A percentile compares a stretch with the other conserved stretches of the same genome.
These are phyloP conservation scores for Alentia gelatinosa DNA, from an alignment of 2,888 invertebrate species.

Conservation along the genomic window DNA sequence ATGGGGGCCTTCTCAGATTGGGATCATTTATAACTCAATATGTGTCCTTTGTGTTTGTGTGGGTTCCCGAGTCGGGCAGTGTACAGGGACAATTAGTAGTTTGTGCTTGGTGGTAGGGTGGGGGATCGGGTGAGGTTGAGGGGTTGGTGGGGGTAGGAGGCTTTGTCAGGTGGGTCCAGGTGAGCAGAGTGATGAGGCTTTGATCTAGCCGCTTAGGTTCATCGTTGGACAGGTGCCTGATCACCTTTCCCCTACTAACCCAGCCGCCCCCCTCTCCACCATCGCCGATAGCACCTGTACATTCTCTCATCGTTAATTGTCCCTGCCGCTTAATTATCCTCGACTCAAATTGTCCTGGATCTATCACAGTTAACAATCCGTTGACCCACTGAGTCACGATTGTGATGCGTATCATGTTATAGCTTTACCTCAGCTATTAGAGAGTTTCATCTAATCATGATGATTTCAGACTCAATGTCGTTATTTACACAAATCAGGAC, in stretches of 20 bases:
- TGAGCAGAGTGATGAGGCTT: not conserved
- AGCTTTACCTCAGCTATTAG: no score
- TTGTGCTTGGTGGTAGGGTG: not conserved
- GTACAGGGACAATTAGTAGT: not conserved
- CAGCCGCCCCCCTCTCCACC: not conserved
- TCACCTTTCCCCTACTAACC: not conserved
- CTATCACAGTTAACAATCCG: not conserved
- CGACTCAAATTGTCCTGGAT: not conserved
- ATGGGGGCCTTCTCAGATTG: not conserved
- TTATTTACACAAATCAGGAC: no score
- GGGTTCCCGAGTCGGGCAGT: not conserved
- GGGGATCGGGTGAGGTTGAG: not conserved
- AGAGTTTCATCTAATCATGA: no score
- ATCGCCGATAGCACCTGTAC: slow-evolving; percentile 7
- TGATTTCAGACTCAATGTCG: no score
- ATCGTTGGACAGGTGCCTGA: not conserved
- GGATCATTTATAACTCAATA: slow-evolving; percentile 8
- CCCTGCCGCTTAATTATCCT: not conserved
- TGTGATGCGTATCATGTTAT: no score
- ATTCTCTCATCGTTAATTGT: slow-evolving; percentile 10
- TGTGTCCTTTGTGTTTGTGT: not conserved
- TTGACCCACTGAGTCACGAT: no score
- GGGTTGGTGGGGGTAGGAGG: not conserved
- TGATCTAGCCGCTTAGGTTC: not conserved
- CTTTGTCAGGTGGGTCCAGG: not conserved